Evolutionary conservation across 2,113 vertebrate species (phyloP).

Genomic region (Agelaius phoeniceus): DNA sequence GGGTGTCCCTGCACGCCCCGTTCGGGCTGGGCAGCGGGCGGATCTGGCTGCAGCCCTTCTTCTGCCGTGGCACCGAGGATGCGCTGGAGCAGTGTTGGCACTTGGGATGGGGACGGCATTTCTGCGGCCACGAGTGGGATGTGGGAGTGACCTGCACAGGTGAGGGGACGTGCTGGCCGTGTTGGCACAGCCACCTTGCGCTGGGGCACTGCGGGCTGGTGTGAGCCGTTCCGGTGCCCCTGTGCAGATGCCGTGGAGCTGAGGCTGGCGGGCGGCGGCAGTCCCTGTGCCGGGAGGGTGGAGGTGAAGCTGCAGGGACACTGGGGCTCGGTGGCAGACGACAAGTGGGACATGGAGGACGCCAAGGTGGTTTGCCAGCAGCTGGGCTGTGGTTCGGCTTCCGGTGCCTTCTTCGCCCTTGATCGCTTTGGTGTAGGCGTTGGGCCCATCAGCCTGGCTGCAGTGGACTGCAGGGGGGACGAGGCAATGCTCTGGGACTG

Average conservation of each 20-base stretch:
- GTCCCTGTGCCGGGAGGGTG: background rate
- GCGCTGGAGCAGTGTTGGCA: too few relatives aligned
- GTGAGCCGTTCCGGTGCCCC: rapidly evolving
- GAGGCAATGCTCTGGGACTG: background rate
- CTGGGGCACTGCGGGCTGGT: too few relatives aligned
- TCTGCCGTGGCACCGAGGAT: too few relatives aligned
- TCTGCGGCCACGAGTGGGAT: too few relatives aligned
- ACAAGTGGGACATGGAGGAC: rapidly evolving
- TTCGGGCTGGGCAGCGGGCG: too few relatives aligned
- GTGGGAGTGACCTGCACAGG: too few relatives aligned
- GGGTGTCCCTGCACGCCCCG: rapidly evolving
- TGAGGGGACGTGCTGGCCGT: too few relatives aligned
- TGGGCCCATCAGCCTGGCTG: rapidly evolving
- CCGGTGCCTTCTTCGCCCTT: rapidly evolving
- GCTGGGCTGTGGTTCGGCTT: background rate
- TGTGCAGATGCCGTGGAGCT: background rate
- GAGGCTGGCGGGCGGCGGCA: background rate
- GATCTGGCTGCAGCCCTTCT: too few relatives aligned
- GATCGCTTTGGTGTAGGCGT: rapidly evolving
- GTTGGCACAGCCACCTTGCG: too few relatives aligned
- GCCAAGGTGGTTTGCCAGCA: conserved; percentile 32
- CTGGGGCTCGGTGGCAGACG: background rate
- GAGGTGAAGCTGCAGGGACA: background rate
- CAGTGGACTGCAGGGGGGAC: rapidly evolving
- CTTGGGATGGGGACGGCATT: too few relatives aligned